Conservation (phyloP, 1,140 invertebrate species). For the Portunus trituberculatus region DNA sequence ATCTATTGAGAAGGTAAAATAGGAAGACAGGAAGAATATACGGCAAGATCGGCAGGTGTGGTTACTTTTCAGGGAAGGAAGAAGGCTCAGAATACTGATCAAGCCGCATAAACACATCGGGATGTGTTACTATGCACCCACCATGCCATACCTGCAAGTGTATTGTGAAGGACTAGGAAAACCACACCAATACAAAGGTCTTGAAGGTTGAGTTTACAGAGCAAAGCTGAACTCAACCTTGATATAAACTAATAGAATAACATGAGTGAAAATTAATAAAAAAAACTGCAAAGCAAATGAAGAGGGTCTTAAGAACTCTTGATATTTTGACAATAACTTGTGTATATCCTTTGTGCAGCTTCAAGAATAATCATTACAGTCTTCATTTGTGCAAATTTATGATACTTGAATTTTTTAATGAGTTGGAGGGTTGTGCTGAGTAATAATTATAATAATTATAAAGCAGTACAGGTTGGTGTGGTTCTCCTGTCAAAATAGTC, state of each 20-base stretch:
- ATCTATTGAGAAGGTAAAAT: conserved; percentile 47
- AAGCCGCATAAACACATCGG: conserved; percentile 56
- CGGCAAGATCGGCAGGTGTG: conserved; percentile 56
- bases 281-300: conserved; percentile 49
- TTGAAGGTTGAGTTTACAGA: conserved; percentile 60
- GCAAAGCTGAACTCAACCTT: conserved; percentile 43
- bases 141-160: not conserved
- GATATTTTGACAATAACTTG: conserved; percentile 26
- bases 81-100: conserved; percentile 63
- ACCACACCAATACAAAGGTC: conserved; percentile 53
- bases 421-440: not conserved
- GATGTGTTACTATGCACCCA: conserved; percentile 12
- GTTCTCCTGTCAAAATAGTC: conserved; percentile 29
- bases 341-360: not conserved
- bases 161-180: not conserved
- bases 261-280: conserved; percentile 38
- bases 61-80: not conserved
- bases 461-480: conserved; percentile 46
- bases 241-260: conserved; percentile 34
- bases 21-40: conserved; percentile 70
- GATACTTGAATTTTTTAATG: not conserved
- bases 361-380: conserved; percentile 70
- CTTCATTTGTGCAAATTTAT: conserved; percentile 57
- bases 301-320: conserved; percentile 70
- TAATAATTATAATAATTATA: not conserved